Conservation (phyloP, 2,888 invertebrate species). For the Fissipunctia ypsillon region DNA sequence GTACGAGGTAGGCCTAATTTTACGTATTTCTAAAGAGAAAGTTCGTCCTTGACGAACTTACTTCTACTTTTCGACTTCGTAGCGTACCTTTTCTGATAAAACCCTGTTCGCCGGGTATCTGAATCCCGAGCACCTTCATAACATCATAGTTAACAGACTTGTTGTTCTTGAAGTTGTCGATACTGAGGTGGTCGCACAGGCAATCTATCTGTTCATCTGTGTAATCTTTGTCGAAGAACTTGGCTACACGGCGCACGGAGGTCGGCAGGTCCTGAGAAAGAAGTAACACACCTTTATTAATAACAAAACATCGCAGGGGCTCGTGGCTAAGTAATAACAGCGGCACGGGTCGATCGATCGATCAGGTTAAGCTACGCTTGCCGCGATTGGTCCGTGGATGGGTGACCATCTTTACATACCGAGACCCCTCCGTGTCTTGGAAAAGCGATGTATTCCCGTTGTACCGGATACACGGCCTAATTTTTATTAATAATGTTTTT, state of each 20-base stretch:
- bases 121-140: conserved; percentile 91
- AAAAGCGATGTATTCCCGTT: no score
- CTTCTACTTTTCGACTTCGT: neutral
- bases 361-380: no score
- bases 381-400: no score
- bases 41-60: no score
- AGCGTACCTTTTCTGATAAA: conserved; percentile 92
- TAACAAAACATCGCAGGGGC: neutral
- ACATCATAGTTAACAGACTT: conserved; percentile 94
- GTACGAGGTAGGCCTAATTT: neutral
- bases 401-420: no score
- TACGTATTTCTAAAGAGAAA: neutral
- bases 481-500: no score
- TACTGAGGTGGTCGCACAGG: conserved; percentile 93
- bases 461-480: no score
- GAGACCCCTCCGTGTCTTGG: no score
- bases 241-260: conserved; percentile 90
- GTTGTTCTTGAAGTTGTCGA: conserved; percentile 95
- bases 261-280: conserved; percentile 89
- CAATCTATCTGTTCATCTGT: conserved; percentile 90
- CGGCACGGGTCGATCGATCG: no score
- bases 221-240: conserved; percentile 91
- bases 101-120: conserved; percentile 89
- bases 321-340: no score
- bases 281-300: neutral